Evolutionary conservation across 2,113 vertebrate genomes (phyloP).

Genomic region (Trematocara marginatum): DNA sequence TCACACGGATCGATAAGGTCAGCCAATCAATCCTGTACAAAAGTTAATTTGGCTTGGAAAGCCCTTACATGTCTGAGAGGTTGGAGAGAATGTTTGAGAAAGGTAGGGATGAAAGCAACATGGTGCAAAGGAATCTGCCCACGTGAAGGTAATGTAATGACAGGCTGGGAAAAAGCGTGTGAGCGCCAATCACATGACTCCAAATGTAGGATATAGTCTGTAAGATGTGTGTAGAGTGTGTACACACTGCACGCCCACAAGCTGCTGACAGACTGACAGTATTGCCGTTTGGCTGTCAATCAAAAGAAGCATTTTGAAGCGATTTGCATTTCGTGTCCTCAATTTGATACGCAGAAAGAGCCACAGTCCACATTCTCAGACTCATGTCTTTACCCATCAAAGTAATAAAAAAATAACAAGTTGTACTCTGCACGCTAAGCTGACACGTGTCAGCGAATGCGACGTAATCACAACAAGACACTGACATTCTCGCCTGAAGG

Average conservation of each 20-base stretch:
- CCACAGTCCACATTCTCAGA: not conserved
- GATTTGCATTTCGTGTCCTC: not conserved
- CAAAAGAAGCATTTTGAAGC: not conserved
- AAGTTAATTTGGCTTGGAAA: conserved; percentile 9
- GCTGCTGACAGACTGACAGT: not conserved
- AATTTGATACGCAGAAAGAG: not conserved
- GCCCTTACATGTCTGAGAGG: conserved; percentile 23
- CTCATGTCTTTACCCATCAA: not conserved
- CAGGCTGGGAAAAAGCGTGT: not conserved
- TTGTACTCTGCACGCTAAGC: not conserved
- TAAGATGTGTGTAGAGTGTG: not conserved
- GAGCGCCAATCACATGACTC: not conserved
- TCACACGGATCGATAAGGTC: conserved; percentile 57
- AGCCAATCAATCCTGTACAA: conserved; percentile 32
- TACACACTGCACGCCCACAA: not conserved
- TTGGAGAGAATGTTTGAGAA: not conserved
- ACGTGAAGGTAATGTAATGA: not conserved
- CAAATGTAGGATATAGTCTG: not conserved
- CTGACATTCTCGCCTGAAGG: not conserved
- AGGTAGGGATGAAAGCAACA: not conserved
- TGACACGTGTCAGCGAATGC: not conserved
- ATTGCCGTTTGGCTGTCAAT: not conserved
- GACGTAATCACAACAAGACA: not conserved
- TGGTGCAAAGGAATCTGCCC: conserved; percentile 26
- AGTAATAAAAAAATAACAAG: not conserved